A percentile compares a stretch with the other conserved stretches of the same genome.
These are phyloP conservation scores for Buceros bicornis DNA, from an alignment of 2,797 vertebrate species.

Conservation along the genomic window DNA sequence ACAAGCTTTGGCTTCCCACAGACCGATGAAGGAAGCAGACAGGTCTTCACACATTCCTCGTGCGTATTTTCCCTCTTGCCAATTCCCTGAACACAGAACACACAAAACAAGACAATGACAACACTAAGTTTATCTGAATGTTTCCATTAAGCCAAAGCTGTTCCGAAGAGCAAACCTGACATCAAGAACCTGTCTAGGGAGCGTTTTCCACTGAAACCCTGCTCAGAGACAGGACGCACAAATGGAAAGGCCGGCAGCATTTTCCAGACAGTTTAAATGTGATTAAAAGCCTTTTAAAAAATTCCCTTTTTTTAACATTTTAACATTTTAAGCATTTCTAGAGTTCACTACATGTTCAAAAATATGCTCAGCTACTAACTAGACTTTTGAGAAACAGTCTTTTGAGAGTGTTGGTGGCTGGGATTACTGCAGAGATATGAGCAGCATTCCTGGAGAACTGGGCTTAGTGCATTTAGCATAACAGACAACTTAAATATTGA, in stretches of 20 bases:
- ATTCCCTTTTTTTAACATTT: not conserved
- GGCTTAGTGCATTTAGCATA: not conserved
- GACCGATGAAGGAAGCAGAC: not conserved
- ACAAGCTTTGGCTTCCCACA: not conserved
- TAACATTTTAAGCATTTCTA: not conserved
- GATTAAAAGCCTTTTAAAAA: not conserved
- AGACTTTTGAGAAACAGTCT: not conserved
- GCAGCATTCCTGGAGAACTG: not conserved
- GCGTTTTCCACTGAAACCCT: not conserved
- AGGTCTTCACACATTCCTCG: not conserved
- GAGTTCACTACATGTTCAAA: not conserved
- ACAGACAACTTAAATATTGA: not conserved
- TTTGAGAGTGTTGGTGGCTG: not conserved
- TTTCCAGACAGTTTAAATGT: not conserved
- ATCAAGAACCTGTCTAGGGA: not conserved
- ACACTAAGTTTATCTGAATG: not conserved
- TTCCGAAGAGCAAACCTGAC: not conserved
- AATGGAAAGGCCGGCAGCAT: not conserved
- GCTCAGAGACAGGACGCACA: accelerated
- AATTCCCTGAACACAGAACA: not conserved
- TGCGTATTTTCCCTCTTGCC: not conserved
- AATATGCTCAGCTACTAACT: not conserved
- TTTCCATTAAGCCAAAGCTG: not conserved
- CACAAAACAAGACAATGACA: not conserved
- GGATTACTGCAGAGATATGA: not conserved